A percentile compares a stretch with the other conserved stretches of the same genome.
phyloP scores from a whole-genome alignment of 1,140 invertebrate genomes.

The Magallana gigas region DNA sequence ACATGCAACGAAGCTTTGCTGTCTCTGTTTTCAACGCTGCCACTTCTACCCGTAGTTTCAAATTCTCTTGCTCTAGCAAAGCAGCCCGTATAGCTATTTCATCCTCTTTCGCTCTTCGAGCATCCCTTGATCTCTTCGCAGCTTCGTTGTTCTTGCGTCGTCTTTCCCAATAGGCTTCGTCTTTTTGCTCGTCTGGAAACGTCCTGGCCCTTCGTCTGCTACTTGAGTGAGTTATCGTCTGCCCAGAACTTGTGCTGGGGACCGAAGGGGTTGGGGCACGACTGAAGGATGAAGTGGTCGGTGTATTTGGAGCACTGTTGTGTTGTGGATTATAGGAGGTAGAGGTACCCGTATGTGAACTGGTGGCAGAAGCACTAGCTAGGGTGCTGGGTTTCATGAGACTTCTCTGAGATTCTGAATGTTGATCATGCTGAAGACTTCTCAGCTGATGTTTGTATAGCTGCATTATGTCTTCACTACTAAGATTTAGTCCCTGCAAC shows the following conservation, averaged over 20 bases:
- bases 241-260: slow-evolving; percentile 35
- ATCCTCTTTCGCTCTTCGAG: slow-evolving; percentile 78
- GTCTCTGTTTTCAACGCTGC: slow-evolving; percentile 76
- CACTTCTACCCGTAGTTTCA: slow-evolving; percentile 76
- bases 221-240: slow-evolving; percentile 20
- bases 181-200: slow-evolving; percentile 74
- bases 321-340: background rate
- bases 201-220: slow-evolving; percentile 66
- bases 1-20: slow-evolving; percentile 81
- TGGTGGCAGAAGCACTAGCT: slow-evolving; percentile 19
- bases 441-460: slow-evolving; percentile 61
- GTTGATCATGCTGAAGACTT: slow-evolving; percentile 15
- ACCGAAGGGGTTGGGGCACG: slow-evolving; percentile 9
- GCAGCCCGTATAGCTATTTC: slow-evolving; percentile 77
- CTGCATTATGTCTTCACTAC: slow-evolving; percentile 61
- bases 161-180: slow-evolving; percentile 79
- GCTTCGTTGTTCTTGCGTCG: slow-evolving; percentile 80
- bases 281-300: background rate
- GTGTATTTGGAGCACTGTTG: background rate
- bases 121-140: slow-evolving; percentile 78
- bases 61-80: slow-evolving; percentile 79
- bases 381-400: background rate
- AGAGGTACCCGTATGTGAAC: slow-evolving; percentile 40
- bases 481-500: slow-evolving; percentile 48
- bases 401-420: background rate